These are phyloP conservation scores for Polypterus senegalus DNA, from an alignment of 2,113 vertebrate genomes.

Conservation along the genomic window DNA sequence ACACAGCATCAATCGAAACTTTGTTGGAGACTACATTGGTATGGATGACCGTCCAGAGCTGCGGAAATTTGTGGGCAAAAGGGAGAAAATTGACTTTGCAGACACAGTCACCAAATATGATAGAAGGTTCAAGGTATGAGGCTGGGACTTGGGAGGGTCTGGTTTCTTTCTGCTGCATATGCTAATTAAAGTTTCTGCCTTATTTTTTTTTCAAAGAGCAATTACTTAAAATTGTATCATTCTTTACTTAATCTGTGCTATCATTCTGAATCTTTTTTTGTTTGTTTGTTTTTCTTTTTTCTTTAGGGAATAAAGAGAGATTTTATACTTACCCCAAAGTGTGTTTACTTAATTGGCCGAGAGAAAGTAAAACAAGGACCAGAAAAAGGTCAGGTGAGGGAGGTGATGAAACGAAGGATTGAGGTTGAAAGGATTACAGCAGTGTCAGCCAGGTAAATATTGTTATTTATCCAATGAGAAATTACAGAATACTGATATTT, in stretches of 20 bases:
- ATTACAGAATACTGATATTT: too few species aligned
- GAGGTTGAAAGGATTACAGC: slow-evolving; percentile 80
- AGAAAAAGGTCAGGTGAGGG: slow-evolving; percentile 82
- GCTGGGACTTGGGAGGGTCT: background rate
- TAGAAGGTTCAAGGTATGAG: slow-evolving; percentile 80
- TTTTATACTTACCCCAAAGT: slow-evolving; percentile 82
- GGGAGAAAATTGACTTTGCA: slow-evolving; percentile 92
- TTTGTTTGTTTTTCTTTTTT: too few species aligned
- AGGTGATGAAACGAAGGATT: slow-evolving; percentile 79
- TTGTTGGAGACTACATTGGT: slow-evolving; percentile 90
- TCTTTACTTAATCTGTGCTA: too few species aligned
- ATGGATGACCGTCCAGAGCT: slow-evolving; percentile 90
- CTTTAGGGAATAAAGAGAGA: slow-evolving; percentile 81
- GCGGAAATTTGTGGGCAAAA: slow-evolving; percentile 80
- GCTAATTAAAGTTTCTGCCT: too few species aligned
- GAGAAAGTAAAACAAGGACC: slow-evolving; percentile 91
- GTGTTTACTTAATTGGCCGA: slow-evolving; percentile 82
- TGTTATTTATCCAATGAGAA: background rate
- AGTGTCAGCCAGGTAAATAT: slow-evolving; percentile 74
- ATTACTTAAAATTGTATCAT: too few species aligned
- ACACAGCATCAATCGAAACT: slow-evolving; percentile 94
- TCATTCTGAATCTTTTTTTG: slow-evolving; percentile 9
- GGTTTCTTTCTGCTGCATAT: too few species aligned
- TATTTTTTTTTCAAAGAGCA: too few species aligned
- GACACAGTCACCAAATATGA: slow-evolving; percentile 89